Percentiles rank a stretch among this genome's conserved stretches.
These are phyloP conservation scores for Thymallus thymallus DNA, from an alignment of 2,113 vertebrate genomes.

Conservation along the genomic window DNA sequence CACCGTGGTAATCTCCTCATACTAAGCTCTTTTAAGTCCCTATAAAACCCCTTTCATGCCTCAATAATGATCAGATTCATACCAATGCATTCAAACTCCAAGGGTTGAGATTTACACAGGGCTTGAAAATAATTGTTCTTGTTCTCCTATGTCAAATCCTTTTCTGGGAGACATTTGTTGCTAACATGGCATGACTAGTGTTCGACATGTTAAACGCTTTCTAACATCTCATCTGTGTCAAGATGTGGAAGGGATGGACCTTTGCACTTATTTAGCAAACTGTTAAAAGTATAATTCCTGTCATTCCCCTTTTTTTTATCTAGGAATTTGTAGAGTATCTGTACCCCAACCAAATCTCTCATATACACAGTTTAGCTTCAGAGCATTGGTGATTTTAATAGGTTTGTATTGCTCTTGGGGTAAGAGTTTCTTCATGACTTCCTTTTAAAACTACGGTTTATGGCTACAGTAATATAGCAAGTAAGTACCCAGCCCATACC, in stretches of 20 bases:
- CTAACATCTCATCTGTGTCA: conserved; percentile 25
- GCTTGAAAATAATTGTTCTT: conserved; percentile 66
- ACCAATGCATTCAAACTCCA: conserved; percentile 56
- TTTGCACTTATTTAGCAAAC: no score
- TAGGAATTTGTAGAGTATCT: conserved; percentile 4
- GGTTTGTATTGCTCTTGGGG: neutral
- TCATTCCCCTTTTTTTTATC: neutral
- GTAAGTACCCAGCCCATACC: neutral
- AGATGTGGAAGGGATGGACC: neutral
- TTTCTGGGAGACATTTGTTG: conserved; percentile 43
- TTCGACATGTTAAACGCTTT: conserved; percentile 17
- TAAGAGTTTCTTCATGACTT: conserved; percentile 38
- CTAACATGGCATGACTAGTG: conserved; percentile 19
- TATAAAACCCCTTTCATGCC: conserved; percentile 60
- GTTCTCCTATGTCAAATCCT: conserved; percentile 61
- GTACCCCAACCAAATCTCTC: neutral
- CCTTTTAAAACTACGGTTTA: conserved; percentile 30
- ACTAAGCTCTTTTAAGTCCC: conserved; percentile 56
- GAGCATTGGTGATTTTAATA: neutral
- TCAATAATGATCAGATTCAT: conserved; percentile 63
- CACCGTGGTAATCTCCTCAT: conserved; percentile 54
- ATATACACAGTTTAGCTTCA: neutral
- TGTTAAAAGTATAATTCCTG: no score
- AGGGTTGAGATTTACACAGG: conserved; percentile 63
- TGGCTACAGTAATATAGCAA: conserved; percentile 16